Evolutionary conservation across 2,888 invertebrate species (phyloP).

Genomic region (Epinotia brunnichana): DNA sequence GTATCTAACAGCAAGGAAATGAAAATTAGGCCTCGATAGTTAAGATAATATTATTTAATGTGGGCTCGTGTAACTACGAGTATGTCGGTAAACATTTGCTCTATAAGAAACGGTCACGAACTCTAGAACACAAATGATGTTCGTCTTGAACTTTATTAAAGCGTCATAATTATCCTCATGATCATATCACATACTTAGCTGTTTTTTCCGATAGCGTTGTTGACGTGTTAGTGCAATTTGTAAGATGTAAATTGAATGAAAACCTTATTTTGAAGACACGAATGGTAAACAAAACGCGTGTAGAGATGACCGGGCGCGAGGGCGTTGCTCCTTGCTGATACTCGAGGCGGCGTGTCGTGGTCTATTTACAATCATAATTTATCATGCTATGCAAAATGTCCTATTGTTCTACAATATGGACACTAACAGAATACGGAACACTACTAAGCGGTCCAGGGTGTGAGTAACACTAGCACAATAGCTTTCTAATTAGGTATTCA

Average conservation of each 20-base stretch:
- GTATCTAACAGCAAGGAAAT: constrained; percentile 70
- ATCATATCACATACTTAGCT: background rate
- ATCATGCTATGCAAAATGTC: constrained; percentile 42
- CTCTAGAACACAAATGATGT: constrained; percentile 5
- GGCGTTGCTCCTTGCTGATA: constrained; percentile 71
- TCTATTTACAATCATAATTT: constrained; percentile 45
- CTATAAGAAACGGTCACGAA: constrained; percentile 19
- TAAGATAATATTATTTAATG: constrained; percentile 57
- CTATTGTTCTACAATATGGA: constrained; percentile 35
- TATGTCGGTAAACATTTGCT: constrained; percentile 30
- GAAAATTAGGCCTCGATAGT: constrained; percentile 58
- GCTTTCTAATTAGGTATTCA: constrained; percentile 17
- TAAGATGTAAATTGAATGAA: constrained; percentile 47
- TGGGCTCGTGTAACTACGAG: constrained; percentile 45
- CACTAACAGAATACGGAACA: constrained; percentile 27
- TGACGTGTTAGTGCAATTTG: constrained; percentile 12
- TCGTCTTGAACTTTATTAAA: constrained; percentile 22
- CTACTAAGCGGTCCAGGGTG: constrained; percentile 7
- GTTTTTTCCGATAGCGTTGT: background rate
- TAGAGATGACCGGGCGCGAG: constrained; percentile 71
- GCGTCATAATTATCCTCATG: background rate
- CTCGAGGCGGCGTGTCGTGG: constrained; percentile 50
- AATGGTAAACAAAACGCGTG: constrained; percentile 66
- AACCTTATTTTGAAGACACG: constrained; percentile 64
- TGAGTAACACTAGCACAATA: constrained; percentile 15